Evolutionary conservation across 2,888 invertebrate species (phyloP), one percentile per base, ranked within the genome.

Genomic region (Sipha maydis): DNA sequence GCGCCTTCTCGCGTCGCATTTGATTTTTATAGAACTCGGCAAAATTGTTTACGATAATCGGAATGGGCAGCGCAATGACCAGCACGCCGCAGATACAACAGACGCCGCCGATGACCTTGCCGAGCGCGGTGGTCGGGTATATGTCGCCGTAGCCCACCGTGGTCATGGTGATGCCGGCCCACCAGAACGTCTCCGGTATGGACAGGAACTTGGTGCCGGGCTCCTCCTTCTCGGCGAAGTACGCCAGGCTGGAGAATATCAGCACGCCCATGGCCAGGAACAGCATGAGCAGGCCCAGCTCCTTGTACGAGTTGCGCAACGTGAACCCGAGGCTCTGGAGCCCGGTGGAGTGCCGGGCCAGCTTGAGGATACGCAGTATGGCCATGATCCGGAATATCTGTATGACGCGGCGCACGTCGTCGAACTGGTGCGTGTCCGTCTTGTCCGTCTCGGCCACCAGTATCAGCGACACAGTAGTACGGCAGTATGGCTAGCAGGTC

Each of bases 21-120:
- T 99, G 99, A 93, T 99, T 99, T 95, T 99, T 99, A 95, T 99
- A 99, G 95, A 99, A 99, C 95, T 99, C 99, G 94, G 99, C 98
- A 95, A 99, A 99, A 95, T 99, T 99, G 96, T 99, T 99, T 94
- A 99, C 99, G 94, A 99, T 99, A 95, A 99, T 99, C 93, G 99
- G 99, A 95, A 99, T 99, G 95, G 99, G 99, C 95, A 99, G 96
- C 95, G 99, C 99, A 95, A 99, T 98, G 95, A 99, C 99, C 96
- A 99, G 95, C 93, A 99, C 99, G 94, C 99, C 99, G 95, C 99
- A 99, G 94, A 99, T 98, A 95, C 99, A 99, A 96, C 99, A 99
- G 94, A 99, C 98, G 94, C 98, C 97, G 94, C 99, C 99, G 94
- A 99, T 99, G 94, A 99, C 95, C 94, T 99, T 99, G 94, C 99